Evolutionary conservation across 2,888 invertebrate genomes (phyloP).

Genomic region (Ormyrus thymus): DNA sequence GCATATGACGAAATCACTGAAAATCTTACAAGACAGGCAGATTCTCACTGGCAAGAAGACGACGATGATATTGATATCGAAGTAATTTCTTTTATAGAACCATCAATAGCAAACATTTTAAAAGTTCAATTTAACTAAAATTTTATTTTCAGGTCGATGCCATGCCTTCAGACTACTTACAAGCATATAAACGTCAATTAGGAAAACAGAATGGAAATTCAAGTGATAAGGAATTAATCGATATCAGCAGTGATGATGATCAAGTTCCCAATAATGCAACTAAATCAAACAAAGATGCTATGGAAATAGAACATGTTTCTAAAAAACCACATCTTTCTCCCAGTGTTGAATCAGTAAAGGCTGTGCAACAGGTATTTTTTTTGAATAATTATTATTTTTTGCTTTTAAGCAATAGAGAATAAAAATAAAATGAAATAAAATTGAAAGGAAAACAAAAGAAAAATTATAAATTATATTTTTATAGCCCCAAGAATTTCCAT

Average conservation of each 20-base stretch:
- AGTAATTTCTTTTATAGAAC: constrained; percentile 63
- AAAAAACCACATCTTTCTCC: constrained; percentile 46
- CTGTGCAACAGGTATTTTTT: constrained; percentile 23
- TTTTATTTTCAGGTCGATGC: constrained; percentile 63
- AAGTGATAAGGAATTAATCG: constrained; percentile 84
- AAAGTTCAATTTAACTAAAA: constrained; percentile 57
- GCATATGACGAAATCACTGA: constrained; percentile 83
- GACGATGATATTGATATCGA: constrained; percentile 73
- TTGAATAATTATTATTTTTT: constrained; percentile 13
- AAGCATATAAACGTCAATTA: constrained; percentile 74
- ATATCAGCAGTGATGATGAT: constrained; percentile 86
- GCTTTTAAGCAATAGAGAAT: background rate
- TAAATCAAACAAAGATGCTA: constrained; percentile 18
- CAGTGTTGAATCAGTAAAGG: constrained; percentile 5
- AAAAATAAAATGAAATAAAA: no score
- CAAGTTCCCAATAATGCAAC: constrained; percentile 53
- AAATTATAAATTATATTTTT: background rate
- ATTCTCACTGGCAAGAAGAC: constrained; percentile 76
- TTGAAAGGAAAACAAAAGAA: no score
- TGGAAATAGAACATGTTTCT: constrained; percentile 42
- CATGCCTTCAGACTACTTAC: constrained; percentile 74
- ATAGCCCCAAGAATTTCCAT: constrained; percentile 26
- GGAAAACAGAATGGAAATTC: constrained; percentile 71
- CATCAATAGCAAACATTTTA: background rate
- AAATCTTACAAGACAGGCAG: constrained; percentile 65